Evolutionary conservation across 2,888 invertebrate species (phyloP).

Genomic region (Bimastos eiseni): DNA sequence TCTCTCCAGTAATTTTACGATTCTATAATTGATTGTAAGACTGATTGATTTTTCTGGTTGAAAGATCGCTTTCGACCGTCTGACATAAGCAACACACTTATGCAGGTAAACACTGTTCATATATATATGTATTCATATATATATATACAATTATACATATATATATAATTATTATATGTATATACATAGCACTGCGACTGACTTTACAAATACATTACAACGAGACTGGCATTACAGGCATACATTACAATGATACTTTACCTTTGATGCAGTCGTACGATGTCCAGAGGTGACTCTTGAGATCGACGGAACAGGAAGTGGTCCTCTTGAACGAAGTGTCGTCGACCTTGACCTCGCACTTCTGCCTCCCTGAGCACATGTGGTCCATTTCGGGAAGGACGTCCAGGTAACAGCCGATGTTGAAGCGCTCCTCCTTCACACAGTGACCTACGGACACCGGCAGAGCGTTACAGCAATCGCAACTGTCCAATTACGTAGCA

Average conservation of each 20-base stretch:
- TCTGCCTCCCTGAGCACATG: conserved; percentile 16
- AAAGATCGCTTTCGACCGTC: neutral
- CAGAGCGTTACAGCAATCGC: neutral
- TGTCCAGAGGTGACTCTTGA: conserved; percentile 32
- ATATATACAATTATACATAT: no score
- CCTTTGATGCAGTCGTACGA: conserved; percentile 30
- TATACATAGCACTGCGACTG: no score
- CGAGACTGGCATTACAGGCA: neutral
- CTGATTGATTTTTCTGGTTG: neutral
- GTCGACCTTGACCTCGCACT: conserved; percentile 26
- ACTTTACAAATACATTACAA: neutral
- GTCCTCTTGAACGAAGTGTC: conserved; percentile 24
- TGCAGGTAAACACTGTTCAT: no score
- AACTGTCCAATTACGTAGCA: neutral
- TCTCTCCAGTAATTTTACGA: neutral
- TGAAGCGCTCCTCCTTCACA: neutral
- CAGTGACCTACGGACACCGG: neutral
- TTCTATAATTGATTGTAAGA: neutral
- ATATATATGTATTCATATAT: no score
- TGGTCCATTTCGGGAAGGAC: conserved; percentile 26
- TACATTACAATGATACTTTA: neutral
- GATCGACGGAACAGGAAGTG: conserved; percentile 26
- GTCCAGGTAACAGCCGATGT: conserved; percentile 15
- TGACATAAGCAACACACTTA: neutral
- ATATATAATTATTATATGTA: no score